phyloP scores from a whole-genome alignment of 2,797 vertebrate genomes.

The Chaetophractus vellerosus region DNA sequence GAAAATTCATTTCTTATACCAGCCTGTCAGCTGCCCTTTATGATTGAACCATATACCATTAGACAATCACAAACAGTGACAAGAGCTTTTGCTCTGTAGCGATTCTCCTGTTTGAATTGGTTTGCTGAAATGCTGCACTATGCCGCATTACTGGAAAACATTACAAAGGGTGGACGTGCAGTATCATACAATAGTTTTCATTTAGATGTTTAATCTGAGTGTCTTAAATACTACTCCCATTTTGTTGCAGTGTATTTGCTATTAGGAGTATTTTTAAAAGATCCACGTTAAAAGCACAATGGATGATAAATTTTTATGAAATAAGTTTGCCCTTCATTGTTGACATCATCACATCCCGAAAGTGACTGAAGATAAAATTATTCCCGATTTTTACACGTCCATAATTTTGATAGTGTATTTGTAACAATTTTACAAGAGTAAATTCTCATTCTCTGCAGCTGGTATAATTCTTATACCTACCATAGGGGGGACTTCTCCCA shows the following conservation, averaged over 20 bases:
- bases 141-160: slow-evolving; percentile 74
- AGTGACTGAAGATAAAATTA: slow-evolving; percentile 75
- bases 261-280: slow-evolving; percentile 59
- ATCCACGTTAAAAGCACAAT: slow-evolving; percentile 62
- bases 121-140: slow-evolving; percentile 87
- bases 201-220: slow-evolving; percentile 79
- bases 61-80: slow-evolving; percentile 89
- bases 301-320: slow-evolving; percentile 51
- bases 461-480: slow-evolving; percentile 67
- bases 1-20: slow-evolving; percentile 91
- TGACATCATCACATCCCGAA: slow-evolving; percentile 68
- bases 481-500: slow-evolving; percentile 43
- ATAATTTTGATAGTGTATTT: slow-evolving; percentile 73
- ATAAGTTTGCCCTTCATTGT: slow-evolving; percentile 66
- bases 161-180: slow-evolving; percentile 71
- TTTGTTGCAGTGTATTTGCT: slow-evolving; percentile 71
- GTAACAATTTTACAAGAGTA: slow-evolving; percentile 66
- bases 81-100: slow-evolving; percentile 89
- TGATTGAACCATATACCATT: slow-evolving; percentile 89
- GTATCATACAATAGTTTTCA: slow-evolving; percentile 74
- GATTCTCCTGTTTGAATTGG: slow-evolving; percentile 87
- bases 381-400: slow-evolving; percentile 59
- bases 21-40: slow-evolving; percentile 91
- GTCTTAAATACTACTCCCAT: slow-evolving; percentile 79
- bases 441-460: slow-evolving; percentile 56